Conservation (phyloP, 1,140 invertebrate species). For the Fopius arisanus region DNA sequence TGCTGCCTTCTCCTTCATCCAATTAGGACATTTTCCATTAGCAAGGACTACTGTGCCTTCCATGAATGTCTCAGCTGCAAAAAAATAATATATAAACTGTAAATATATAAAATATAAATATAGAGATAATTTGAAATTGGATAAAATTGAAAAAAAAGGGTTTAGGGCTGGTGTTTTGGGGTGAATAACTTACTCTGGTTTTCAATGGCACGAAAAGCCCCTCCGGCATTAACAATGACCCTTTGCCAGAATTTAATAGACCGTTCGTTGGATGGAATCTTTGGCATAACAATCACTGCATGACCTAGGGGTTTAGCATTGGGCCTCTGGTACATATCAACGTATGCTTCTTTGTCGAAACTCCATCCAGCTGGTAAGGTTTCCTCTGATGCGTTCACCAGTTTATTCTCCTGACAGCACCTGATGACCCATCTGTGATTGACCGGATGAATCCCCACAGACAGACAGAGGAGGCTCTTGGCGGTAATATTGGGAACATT, state of each 20-base stretch:
- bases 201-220: conserved; percentile 60
- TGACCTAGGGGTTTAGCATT: conserved; percentile 65
- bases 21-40: conserved; percentile 66
- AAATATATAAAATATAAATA: too few species aligned
- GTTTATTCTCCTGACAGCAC: conserved; percentile 59
- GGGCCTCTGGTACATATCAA: conserved; percentile 61
- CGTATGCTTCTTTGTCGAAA: conserved; percentile 58
- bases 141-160: too few species aligned
- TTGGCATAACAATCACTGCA: conserved; percentile 63
- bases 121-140: conserved; percentile 21
- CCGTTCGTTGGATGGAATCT: conserved; percentile 59
- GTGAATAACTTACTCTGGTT: conserved; percentile 41
- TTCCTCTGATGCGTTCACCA: conserved; percentile 57
- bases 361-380: conserved; percentile 67
- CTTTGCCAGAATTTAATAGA: conserved; percentile 68
- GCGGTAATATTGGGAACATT: conserved; percentile 69
- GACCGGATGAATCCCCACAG: conserved; percentile 62
- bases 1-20: conserved; percentile 65
- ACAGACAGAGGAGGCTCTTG: conserved; percentile 68
- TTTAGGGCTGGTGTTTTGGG: too few species aligned
- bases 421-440: conserved; percentile 69
- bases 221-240: conserved; percentile 69
- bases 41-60: conserved; percentile 64
- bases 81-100: too few species aligned
- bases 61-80: conserved; percentile 61